Conservation (phyloP, 2,888 invertebrate species). For the Tenthredo scrophulariae region DNA sequence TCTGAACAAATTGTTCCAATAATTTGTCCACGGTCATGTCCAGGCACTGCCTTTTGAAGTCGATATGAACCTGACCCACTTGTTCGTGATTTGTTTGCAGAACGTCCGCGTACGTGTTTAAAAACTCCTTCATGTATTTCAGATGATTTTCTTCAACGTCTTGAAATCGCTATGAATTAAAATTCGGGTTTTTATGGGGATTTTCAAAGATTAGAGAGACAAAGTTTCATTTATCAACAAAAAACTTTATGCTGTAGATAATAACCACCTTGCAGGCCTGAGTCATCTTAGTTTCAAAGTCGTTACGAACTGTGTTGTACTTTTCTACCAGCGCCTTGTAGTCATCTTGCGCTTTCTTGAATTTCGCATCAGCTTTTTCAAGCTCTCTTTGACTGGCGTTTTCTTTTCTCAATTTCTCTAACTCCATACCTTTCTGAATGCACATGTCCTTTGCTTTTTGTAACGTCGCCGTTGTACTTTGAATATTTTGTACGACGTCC, state of each 20-base stretch:
- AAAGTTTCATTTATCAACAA: neutral
- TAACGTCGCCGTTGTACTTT: slow-evolving; percentile 91
- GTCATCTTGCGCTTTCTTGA: slow-evolving; percentile 97
- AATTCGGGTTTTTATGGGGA: neutral
- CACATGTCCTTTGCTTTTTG: slow-evolving; percentile 96
- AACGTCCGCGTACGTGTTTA: slow-evolving; percentile 92
- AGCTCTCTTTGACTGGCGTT: slow-evolving; percentile 94
- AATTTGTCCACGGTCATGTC: slow-evolving; percentile 96
- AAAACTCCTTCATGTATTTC: slow-evolving; percentile 96
- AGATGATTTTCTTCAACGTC: slow-evolving; percentile 96
- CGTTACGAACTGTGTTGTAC: slow-evolving; percentile 93
- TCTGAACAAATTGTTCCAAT: slow-evolving; percentile 93
- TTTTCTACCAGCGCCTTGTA: slow-evolving; percentile 95
- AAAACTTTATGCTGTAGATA: neutral
- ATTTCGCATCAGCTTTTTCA: slow-evolving; percentile 95
- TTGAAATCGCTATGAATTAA: slow-evolving; percentile 87
- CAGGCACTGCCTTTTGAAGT: slow-evolving; percentile 94
- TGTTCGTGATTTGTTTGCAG: slow-evolving; percentile 94
- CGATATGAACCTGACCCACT: slow-evolving; percentile 94
- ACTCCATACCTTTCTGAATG: slow-evolving; percentile 90
- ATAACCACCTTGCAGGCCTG: slow-evolving; percentile 88
- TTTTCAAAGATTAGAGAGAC: neutral
- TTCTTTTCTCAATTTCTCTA: slow-evolving; percentile 94
- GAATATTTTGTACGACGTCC: slow-evolving; percentile 92
- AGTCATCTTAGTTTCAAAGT: slow-evolving; percentile 98